phyloP scores from a whole-genome alignment of 2,888 invertebrate genomes.

The Leucoma salicis region DNA sequence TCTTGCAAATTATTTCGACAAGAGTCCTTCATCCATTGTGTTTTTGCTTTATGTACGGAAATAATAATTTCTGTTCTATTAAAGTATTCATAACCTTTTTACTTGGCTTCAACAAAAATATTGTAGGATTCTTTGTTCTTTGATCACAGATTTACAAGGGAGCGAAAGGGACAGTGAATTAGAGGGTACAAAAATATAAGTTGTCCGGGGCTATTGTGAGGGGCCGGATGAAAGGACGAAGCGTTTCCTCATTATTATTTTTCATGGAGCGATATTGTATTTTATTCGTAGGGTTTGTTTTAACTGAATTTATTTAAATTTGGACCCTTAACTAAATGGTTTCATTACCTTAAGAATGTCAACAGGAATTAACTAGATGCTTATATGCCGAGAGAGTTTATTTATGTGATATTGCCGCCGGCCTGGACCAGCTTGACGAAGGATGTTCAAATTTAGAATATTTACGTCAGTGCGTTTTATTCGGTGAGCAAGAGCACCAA shows the following conservation, averaged over 20 bases:
- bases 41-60: constrained; percentile 31
- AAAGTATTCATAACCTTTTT: constrained; percentile 30
- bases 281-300: not conserved
- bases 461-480: too few species aligned
- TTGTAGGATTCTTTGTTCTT: constrained; percentile 16
- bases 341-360: too few species aligned
- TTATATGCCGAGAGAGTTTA: too few species aligned
- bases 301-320: too few species aligned
- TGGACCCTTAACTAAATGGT: too few species aligned
- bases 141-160: constrained; percentile 16
- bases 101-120: constrained; percentile 25
- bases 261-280: not conserved
- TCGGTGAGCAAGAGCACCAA: too few species aligned
- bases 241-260: not conserved
- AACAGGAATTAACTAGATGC: too few species aligned
- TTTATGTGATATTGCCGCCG: too few species aligned
- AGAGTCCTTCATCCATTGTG: constrained; percentile 26
- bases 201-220: constrained; percentile 1
- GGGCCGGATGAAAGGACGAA: constrained; percentile 2
- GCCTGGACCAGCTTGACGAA: too few species aligned
- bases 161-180: constrained; percentile 13
- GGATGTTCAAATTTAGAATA: too few species aligned
- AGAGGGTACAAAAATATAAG: constrained; percentile 10
- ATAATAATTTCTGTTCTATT: constrained; percentile 30
- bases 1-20: constrained; percentile 32